phyloP scores from a whole-genome alignment of 2,888 invertebrate species.

The Agapetus fuscipes region DNA sequence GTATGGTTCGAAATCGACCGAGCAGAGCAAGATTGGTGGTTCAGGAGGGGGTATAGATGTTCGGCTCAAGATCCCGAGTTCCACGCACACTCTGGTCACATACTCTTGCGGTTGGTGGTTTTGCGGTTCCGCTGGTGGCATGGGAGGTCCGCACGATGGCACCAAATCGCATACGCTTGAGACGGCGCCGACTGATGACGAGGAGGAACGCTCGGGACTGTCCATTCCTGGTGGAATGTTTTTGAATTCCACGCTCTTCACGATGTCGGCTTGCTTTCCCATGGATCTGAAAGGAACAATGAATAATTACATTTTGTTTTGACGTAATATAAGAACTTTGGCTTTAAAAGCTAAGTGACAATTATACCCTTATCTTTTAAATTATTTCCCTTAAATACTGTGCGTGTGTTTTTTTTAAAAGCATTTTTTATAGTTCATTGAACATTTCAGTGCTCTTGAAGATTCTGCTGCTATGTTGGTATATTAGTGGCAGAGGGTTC shows the following conservation, averaged over 20 bases:
- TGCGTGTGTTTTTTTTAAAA: no score
- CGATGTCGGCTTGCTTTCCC: constrained; percentile 35
- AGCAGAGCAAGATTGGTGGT: constrained; percentile 31
- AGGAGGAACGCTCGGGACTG: constrained; percentile 24
- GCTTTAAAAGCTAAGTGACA: no score
- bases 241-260: constrained; percentile 41
- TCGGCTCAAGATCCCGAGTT: constrained; percentile 37
- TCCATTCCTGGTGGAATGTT: constrained; percentile 25
- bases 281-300: constrained; percentile 15
- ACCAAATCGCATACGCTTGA: constrained; percentile 34
- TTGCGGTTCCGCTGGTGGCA: constrained; percentile 25
- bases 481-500: no score
- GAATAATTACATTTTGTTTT: no score
- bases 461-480: no score
- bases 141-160: constrained; percentile 18
- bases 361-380: no score
- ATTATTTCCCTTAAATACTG: no score
- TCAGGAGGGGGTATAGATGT: constrained; percentile 26
- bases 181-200: constrained; percentile 14
- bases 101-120: constrained; percentile 26
- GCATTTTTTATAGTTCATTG: no score
- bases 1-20: constrained; percentile 35
- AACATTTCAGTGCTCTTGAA: no score
- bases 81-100: constrained; percentile 46
- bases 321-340: not conserved